These are phyloP conservation scores for Gerris lacustris DNA, from an alignment of 2,888 invertebrate species.

Conservation along the genomic window DNA sequence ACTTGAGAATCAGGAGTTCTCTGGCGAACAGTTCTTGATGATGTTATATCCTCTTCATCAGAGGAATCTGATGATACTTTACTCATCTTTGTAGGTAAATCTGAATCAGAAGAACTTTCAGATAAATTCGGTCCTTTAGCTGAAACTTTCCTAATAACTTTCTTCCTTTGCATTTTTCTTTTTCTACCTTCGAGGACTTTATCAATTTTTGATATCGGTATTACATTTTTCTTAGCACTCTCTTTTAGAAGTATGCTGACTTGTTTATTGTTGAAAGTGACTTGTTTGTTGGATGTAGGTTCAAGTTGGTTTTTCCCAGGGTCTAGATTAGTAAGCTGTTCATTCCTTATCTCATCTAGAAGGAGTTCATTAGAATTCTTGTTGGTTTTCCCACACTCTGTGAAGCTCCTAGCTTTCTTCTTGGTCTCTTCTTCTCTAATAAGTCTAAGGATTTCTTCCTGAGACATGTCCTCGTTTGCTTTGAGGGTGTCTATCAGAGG, in stretches of 20 bases:
- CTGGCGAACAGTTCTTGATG: not conserved
- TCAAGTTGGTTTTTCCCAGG: slow-evolving; percentile 16
- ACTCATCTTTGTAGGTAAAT: not conserved
- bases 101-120: not conserved
- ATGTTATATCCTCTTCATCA: not conserved
- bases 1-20: not conserved
- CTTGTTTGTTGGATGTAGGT: not conserved
- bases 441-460: slow-evolving; percentile 13
- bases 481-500: slow-evolving; percentile 21
- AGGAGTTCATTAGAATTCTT: slow-evolving; percentile 15
- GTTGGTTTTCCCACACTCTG: not conserved
- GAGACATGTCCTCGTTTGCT: slow-evolving; percentile 14
- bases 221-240: not conserved
- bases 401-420: slow-evolving; percentile 2
- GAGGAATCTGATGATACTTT: not conserved
- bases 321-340: slow-evolving; percentile 17
- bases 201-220: not conserved
- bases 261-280: not conserved
- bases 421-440: slow-evolving; percentile 4
- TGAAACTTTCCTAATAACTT: not conserved
- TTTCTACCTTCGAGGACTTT: slow-evolving; percentile 19
- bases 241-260: not conserved
- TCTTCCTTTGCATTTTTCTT: slow-evolving; percentile 8
- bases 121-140: slow-evolving; percentile 1
- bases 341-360: slow-evolving; percentile 14